Percentiles rank a stretch among this genome's conserved stretches.
These are phyloP conservation scores for Nothobranchius kuhntae DNA, from an alignment of 2,113 vertebrate species.

Conservation along the genomic window DNA sequence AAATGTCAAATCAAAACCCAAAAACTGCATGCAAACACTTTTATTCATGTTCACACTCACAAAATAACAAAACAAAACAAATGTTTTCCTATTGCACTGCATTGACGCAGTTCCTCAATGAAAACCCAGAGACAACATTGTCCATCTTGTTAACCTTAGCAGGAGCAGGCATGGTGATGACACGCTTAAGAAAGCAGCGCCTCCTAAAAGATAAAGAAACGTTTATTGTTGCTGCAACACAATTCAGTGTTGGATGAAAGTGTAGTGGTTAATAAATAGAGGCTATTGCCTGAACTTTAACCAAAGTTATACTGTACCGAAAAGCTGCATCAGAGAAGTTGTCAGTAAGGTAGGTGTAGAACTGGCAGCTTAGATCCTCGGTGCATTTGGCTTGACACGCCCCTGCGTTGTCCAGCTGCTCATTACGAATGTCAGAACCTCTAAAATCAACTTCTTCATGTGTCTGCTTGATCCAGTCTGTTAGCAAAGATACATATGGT, in stretches of 20 bases:
- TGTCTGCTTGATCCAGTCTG: conserved; percentile 45
- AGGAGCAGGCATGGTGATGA: conserved; percentile 57
- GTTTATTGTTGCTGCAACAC: not conserved
- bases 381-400: conserved; percentile 47
- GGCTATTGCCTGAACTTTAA: not conserved
- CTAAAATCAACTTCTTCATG: conserved; percentile 34
- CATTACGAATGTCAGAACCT: conserved; percentile 35
- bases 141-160: conserved; percentile 25
- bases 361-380: conserved; percentile 61
- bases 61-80: not conserved
- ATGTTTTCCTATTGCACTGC: not conserved
- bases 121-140: conserved; percentile 60
- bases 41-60: not conserved
- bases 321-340: rapidly evolving
- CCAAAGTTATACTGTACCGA: conserved; percentile 30
- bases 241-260: not conserved
- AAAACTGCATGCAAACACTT: not conserved
- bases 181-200: conserved; percentile 65
- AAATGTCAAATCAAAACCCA: not conserved
- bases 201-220: conserved; percentile 38
- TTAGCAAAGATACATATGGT: conserved; percentile 1
- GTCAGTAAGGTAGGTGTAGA: conserved; percentile 55
- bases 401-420: conserved; percentile 20
- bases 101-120: conserved; percentile 14
- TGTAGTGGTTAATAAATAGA: no score